phyloP scores from a whole-genome alignment of 2,113 vertebrate species.

The Harpagus bidentatus region DNA sequence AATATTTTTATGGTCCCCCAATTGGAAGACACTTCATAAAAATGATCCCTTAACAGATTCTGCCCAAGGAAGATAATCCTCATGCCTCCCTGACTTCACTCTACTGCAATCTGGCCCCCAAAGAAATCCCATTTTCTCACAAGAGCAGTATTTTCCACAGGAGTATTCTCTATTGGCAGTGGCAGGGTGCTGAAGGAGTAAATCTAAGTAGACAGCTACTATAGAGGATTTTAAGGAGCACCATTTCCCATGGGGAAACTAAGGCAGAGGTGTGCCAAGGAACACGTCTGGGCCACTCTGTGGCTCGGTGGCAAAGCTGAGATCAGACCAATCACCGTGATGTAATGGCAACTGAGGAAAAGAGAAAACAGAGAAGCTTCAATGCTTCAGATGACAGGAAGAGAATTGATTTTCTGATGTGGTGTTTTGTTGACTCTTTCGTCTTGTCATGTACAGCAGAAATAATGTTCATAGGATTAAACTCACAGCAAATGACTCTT shows the following conservation, averaged over 20 bases:
- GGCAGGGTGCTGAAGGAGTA: background rate
- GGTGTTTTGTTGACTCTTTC: slow-evolving; percentile 46
- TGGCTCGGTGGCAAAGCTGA: background rate
- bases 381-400: background rate
- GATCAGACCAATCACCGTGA: background rate
- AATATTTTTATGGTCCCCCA: background rate
- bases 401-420: slow-evolving; percentile 48
- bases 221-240: background rate
- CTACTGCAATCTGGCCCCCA: background rate
- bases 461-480: slow-evolving; percentile 38
- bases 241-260: background rate
- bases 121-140: background rate
- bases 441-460: slow-evolving; percentile 52
- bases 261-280: background rate
- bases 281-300: background rate
- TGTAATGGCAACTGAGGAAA: background rate
- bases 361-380: slow-evolving; percentile 16
- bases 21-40: background rate
- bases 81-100: background rate
- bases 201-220: background rate
- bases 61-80: background rate
- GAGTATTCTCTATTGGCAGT: background rate
- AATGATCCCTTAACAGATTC: background rate
- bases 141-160: background rate
- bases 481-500: slow-evolving; percentile 15